Evolutionary conservation across 2,113 vertebrate species (phyloP), one percentile per base, ranked within the genome.

Genomic region (Phocoena phocoena): DNA sequence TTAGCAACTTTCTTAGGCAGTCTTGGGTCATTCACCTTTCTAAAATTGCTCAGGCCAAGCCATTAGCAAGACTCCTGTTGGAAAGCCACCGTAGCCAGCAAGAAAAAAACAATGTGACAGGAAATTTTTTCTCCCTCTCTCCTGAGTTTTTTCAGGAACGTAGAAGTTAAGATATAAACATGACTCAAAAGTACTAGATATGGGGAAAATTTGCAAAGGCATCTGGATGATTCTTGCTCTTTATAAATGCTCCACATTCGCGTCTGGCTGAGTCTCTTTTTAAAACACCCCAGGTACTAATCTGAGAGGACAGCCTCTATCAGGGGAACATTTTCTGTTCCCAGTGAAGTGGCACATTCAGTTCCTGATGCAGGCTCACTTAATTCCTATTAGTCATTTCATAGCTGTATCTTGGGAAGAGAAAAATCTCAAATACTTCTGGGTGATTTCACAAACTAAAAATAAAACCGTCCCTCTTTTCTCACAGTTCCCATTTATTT

Each of bases 311-410:
- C 71, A 81, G 95, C 60, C n/a, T 95, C 90, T 73, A 50, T 89
- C 50, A 60, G 77, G 94, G 77, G 81, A 93, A 71, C 50, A 31
- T 33, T 93, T 95, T 93, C 68, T 87, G 76, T 95, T 85, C 94
- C 79, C 68, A 77, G 86, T 84, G 68, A 95, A 95, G 96, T 80
- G 89, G 96, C 74, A 98, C 96, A 95, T 84, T 93, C 70, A 95
- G 93, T 97, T 90, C 86, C 50, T 93, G 70, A 80, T 95, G 38
- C 71, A 87, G 65, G 36, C 50, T 93, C 79, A 76, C 89, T 95
- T 95, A 68, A 76, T 89, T 95, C 89, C 90, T 87, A 53, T 95
- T 97, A 93, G 95, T 97, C 97, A 97, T 92, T 97, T 97, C 92
- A 80, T 90, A 97, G 96, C 95, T 96, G 83, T 81, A 93, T 97